phyloP scores from a whole-genome alignment of 2,888 invertebrate genomes.

The Campoletis raptor region DNA sequence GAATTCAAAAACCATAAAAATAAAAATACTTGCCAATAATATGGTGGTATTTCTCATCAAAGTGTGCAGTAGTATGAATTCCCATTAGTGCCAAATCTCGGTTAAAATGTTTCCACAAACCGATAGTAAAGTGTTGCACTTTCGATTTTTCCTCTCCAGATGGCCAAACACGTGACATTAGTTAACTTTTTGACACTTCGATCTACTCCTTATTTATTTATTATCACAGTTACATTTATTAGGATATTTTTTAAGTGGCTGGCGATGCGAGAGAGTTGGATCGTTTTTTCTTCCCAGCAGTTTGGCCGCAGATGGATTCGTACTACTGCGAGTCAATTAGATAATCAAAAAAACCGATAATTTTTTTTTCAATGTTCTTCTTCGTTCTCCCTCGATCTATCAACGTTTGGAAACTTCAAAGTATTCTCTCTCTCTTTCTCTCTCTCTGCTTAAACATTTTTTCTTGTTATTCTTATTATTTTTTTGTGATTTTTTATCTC shows the following conservation, averaged over 20 bases:
- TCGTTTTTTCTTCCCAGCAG: constrained; percentile 7
- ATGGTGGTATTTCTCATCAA: constrained; percentile 84
- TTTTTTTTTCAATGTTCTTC: constrained; percentile 10
- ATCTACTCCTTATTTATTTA: constrained; percentile 28
- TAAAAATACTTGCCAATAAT: constrained; percentile 78
- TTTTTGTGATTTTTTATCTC: constrained; percentile 34
- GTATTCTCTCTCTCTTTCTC: constrained; percentile 3
- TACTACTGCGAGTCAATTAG: constrained; percentile 25
- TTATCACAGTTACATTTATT: constrained; percentile 47
- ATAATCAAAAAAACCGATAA: constrained; percentile 30
- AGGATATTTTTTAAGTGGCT: background rate
- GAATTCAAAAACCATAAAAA: background rate
- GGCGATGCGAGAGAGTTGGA: background rate
- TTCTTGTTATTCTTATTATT: constrained; percentile 35
- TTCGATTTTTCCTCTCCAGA: constrained; percentile 65
- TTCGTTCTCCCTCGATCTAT: constrained; percentile 36
- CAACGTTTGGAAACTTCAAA: constrained; percentile 42
- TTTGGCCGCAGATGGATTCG: constrained; percentile 40
- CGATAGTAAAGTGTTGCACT: constrained; percentile 72
- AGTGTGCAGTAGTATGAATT: constrained; percentile 85
- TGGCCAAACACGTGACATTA: constrained; percentile 77
- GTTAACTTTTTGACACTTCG: constrained; percentile 38
- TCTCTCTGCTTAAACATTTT: constrained; percentile 16
- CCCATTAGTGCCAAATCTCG: constrained; percentile 84
- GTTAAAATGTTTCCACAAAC: constrained; percentile 74